Percentiles rank a stretch among this genome's conserved stretches.
Evolutionary conservation across 2,888 invertebrate genomes (phyloP).

Genomic region (Heliconius charithonia): DNA sequence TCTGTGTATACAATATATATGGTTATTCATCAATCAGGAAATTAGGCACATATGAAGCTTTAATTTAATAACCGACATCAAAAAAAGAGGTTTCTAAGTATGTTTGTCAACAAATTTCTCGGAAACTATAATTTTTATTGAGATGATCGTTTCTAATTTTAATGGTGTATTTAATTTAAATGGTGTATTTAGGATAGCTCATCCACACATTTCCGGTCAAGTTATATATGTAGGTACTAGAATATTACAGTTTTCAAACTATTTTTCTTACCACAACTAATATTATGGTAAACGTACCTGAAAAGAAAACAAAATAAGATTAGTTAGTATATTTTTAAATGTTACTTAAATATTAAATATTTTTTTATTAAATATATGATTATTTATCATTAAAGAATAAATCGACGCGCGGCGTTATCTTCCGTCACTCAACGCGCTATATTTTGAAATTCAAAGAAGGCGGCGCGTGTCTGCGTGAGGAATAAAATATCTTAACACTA

Average conservation of each 20-base stretch:
- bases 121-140: background rate
- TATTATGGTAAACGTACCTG: conserved; percentile 12
- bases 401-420: background rate
- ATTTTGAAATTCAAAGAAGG: no score
- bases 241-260: background rate
- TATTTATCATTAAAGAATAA: no score
- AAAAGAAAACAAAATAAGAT: background rate
- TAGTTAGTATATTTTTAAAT: background rate
- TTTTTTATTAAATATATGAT: no score
- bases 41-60: conserved; percentile 21
- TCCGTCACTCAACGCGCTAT: background rate
- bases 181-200: no score
- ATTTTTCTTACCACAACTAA: background rate
- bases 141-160: background rate
- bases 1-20: background rate
- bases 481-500: background rate
- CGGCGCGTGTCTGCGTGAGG: background rate
- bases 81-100: background rate
- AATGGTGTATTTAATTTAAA: no score
- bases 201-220: no score
- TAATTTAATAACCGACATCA: background rate
- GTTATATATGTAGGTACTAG: no score
- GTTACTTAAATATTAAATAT: no score
- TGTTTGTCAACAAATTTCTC: background rate
- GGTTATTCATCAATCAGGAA: conserved; percentile 1